Evolutionary conservation across 1,140 invertebrate species (phyloP), one percentile per base, ranked within the genome.

Genomic region (Heliconius melpomene): DNA sequence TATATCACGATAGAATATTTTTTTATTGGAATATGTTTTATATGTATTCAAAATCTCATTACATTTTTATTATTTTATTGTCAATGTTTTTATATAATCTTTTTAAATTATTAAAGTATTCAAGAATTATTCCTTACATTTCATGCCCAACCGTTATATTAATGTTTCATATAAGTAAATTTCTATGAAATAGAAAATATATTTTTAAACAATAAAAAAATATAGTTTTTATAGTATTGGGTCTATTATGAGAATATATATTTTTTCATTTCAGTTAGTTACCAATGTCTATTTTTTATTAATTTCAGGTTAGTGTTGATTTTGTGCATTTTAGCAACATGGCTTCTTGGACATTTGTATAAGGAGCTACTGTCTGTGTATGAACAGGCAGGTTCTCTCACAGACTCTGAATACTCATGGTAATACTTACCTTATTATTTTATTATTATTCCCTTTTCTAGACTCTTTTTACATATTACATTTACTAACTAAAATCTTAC

Each of bases 331-430:
- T 91, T 93, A 74, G 84, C 95, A 54, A 94, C 96, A 85, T 96
- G 95, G 88, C 88, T 94, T 79, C 94, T 95, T 78, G 95, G 95
- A 3, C 93, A 95, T 46, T 81, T 96, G 18, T 95, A 96, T 76
- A 95, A 95, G 83, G 94, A 92, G 57, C 87, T 96, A 26, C 85
- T 95, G 5, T 90, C 91, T 23, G 87, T 85, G 5, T 95, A 92
- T 82, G 95, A 94, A 81, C 91, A 95, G 32, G 85, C 87, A 0
- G 88, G 88, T 13, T 80, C 86, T 52, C 87, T 91, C 8, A 83
- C 88, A 36, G 86, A 90, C 23, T 85, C 87, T 6, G 90, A 93
- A 72, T 93, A 93, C 70, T 90, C 92, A 79, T 93, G 92, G 92
- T 93, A 77, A 87, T 66, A 66, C 1, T 9, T 7, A 52, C 50